Evolutionary conservation across 2,888 invertebrate genomes (phyloP).

Genomic region (Eupeodes latifasciatus): DNA sequence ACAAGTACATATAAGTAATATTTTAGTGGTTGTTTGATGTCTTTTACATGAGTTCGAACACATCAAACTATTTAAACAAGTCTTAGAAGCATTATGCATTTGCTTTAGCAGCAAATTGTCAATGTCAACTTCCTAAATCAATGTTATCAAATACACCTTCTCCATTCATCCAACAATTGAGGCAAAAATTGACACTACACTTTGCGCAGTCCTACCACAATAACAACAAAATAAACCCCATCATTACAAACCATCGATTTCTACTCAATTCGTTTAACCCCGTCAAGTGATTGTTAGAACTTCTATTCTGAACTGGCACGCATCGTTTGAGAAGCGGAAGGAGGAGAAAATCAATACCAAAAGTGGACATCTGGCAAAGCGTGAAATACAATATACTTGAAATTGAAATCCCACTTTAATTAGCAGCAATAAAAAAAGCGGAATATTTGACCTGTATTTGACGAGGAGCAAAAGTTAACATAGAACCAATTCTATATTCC

Average conservation of each 20-base stretch:
- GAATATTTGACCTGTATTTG: neutral
- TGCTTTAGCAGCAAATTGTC: conserved; percentile 25
- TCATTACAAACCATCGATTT: conserved; percentile 27
- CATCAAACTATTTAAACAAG: neutral
- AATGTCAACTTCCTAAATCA: conserved; percentile 31
- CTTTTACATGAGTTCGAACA: conserved; percentile 28
- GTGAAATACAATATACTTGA: conserved; percentile 24
- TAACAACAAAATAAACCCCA: conserved; percentile 17
- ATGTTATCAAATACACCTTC: conserved; percentile 37
- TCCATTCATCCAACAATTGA: conserved; percentile 39
- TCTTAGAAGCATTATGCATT: conserved; percentile 43
- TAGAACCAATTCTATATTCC: neutral
- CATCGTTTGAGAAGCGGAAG: conserved; percentile 23
- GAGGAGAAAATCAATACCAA: conserved; percentile 52
- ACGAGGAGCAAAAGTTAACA: conserved; percentile 30
- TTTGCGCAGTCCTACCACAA: conserved; percentile 40
- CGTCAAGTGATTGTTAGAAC: conserved; percentile 58
- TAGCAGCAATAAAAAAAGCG: neutral
- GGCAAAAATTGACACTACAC: conserved; percentile 24
- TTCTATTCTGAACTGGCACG: conserved; percentile 33
- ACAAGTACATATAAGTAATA: conserved; percentile 55
- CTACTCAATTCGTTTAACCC: conserved; percentile 42
- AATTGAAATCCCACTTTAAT: neutral
- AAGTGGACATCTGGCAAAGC: conserved; percentile 46
- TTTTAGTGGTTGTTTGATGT: conserved; percentile 61